Evolutionary conservation across 2,113 vertebrate genomes (phyloP).

Genomic region (Microcebus ravelobensis): DNA sequence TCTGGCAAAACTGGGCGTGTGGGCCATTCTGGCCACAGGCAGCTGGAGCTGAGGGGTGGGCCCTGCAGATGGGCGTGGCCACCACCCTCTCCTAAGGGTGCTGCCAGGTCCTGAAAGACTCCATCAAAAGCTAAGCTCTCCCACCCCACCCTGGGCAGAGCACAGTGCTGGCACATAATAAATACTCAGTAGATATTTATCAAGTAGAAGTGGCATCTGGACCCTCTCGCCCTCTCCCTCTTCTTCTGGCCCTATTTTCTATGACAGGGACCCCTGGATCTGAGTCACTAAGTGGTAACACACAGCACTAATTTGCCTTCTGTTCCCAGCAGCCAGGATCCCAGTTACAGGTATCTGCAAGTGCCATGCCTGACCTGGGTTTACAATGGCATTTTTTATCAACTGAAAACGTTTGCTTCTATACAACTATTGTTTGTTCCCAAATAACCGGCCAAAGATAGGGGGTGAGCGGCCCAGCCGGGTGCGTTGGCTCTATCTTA

Average conservation of each 20-base stretch:
- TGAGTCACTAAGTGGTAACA: not conserved
- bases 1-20: not conserved
- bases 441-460: not conserved
- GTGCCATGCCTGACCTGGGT: not conserved
- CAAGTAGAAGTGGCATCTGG: not conserved
- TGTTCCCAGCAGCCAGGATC: not conserved
- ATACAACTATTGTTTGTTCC: not conserved
- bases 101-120: not conserved
- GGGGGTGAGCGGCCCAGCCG: not conserved
- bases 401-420: slow-evolving; percentile 30
- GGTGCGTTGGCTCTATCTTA: not conserved
- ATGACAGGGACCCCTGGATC: not conserved
- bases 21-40: not conserved
- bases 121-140: not conserved
- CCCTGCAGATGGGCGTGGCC: not conserved
- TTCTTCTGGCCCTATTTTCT: not conserved
- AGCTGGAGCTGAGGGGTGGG: not conserved
- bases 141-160: not conserved
- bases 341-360: not conserved
- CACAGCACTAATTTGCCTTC: not conserved
- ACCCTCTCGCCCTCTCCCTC: not conserved
- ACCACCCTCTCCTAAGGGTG: not conserved
- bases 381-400: not conserved
- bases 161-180: no score
- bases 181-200: not conserved